Evolutionary conservation across 2,797 vertebrate species (phyloP).

Genomic region (Eremophila alpestris): DNA sequence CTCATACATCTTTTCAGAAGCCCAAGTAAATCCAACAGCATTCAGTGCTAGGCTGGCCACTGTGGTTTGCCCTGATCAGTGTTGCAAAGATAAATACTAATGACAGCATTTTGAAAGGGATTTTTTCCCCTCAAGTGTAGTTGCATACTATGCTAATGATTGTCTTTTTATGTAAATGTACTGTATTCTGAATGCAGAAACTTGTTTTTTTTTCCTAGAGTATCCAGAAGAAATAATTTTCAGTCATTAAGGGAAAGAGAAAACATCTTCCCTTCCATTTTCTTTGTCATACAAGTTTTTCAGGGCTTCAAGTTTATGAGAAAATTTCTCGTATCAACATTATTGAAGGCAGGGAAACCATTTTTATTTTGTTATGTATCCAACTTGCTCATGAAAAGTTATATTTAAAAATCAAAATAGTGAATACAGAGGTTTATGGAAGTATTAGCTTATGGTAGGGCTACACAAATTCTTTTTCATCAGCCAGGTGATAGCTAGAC

Average conservation of each 20-base stretch:
- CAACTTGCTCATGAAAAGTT: neutral
- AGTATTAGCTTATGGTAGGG: neutral
- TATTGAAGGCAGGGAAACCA: neutral
- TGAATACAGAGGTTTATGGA: neutral
- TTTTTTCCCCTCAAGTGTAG: neutral
- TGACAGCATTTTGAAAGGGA: neutral
- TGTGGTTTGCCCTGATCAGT: conserved; percentile 9
- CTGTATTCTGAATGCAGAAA: conserved; percentile 26
- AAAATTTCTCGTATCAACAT: neutral
- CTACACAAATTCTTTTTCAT: neutral
- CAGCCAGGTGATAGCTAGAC: neutral
- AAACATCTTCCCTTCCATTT: neutral
- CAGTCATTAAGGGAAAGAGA: neutral
- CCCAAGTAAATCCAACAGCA: conserved; percentile 27
- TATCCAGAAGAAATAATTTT: neutral
- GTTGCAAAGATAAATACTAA: conserved; percentile 51
- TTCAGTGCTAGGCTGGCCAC: neutral
- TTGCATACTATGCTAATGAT: neutral
- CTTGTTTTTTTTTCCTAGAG: conserved; percentile 14
- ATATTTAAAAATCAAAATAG: neutral
- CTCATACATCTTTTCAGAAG: conserved; percentile 32
- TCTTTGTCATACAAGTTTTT: neutral
- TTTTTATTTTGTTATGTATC: neutral
- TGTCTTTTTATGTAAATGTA: conserved; percentile 31
- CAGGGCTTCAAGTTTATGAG: neutral